These are phyloP conservation scores for Empidonax traillii DNA, from an alignment of 2,113 vertebrate species.

Conservation along the genomic window DNA sequence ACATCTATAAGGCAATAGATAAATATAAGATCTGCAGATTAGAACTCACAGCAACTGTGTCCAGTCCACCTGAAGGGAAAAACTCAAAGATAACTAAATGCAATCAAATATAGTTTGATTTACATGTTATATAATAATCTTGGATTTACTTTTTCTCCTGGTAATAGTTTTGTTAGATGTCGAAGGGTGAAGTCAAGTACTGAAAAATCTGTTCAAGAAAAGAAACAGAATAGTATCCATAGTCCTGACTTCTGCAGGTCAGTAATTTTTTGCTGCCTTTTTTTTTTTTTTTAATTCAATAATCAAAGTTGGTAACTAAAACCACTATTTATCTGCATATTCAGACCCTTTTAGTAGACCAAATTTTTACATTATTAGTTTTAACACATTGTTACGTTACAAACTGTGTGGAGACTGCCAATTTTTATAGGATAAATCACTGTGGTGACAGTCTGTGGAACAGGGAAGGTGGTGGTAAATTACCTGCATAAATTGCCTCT, in stretches of 20 bases:
- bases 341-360: accelerated
- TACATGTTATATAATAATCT: not conserved
- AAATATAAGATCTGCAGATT: not conserved
- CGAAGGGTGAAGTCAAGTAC: not conserved
- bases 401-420: not conserved
- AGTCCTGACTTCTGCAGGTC: not conserved
- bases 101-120: not conserved
- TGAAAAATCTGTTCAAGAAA: not conserved
- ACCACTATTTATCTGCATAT: not conserved
- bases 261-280: not conserved
- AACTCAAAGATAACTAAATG: not conserved
- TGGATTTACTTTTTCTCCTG: not conserved
- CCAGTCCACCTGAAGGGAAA: not conserved
- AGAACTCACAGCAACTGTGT: not conserved
- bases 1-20: not conserved
- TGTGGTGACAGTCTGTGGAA: not conserved
- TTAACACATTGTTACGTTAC: not conserved
- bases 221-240: accelerated
- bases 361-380: not conserved
- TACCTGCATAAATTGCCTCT: not conserved
- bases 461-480: not conserved
- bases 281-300: not conserved
- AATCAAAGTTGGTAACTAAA: not conserved
- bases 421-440: not conserved
- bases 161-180: not conserved